phyloP scores from a whole-genome alignment of 2,797 vertebrate genomes.

The Oreonectes daqikongensis region DNA sequence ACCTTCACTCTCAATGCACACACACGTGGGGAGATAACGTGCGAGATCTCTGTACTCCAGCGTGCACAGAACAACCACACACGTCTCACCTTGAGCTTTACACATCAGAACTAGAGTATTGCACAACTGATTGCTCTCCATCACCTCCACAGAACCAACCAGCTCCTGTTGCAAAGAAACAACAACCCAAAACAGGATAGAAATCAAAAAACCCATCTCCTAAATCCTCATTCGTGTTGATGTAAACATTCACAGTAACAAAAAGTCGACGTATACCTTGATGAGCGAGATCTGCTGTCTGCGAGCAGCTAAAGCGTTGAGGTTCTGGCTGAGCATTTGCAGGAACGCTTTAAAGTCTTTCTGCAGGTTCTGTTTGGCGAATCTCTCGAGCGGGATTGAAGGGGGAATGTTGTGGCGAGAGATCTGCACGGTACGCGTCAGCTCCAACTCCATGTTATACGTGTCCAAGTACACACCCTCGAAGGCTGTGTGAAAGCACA shows the following conservation, averaged over 20 bases:
- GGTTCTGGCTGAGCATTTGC: conserved; percentile 72
- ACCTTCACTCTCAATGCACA: conserved; percentile 75
- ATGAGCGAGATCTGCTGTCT: conserved; percentile 83
- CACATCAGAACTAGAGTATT: conserved; percentile 80
- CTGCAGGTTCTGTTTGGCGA: conserved; percentile 74
- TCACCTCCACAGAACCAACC: conserved; percentile 71
- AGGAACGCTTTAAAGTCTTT: conserved; percentile 78
- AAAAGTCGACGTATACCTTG: conserved; percentile 73
- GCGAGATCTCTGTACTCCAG: conserved; percentile 79
- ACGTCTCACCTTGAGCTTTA: conserved; percentile 26
- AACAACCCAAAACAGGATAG: too few relatives aligned
- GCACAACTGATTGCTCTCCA: conserved; percentile 83
- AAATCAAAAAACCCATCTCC: background rate
- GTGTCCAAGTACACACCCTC: conserved; percentile 81
- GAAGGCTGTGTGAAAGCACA: conserved; percentile 81
- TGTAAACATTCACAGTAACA: background rate
- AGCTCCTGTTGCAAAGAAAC: conserved; percentile 70
- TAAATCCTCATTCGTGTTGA: background rate
- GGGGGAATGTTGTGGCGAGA: conserved; percentile 81
- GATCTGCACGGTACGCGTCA: conserved; percentile 72
- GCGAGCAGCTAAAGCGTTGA: conserved; percentile 83
- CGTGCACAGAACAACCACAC: conserved; percentile 65
- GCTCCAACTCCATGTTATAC: conserved; percentile 82
- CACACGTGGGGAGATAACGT: conserved; percentile 77
- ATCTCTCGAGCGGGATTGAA: conserved; percentile 82